phyloP scores from a whole-genome alignment of 2,888 invertebrate genomes.

The Sipha maydis region DNA sequence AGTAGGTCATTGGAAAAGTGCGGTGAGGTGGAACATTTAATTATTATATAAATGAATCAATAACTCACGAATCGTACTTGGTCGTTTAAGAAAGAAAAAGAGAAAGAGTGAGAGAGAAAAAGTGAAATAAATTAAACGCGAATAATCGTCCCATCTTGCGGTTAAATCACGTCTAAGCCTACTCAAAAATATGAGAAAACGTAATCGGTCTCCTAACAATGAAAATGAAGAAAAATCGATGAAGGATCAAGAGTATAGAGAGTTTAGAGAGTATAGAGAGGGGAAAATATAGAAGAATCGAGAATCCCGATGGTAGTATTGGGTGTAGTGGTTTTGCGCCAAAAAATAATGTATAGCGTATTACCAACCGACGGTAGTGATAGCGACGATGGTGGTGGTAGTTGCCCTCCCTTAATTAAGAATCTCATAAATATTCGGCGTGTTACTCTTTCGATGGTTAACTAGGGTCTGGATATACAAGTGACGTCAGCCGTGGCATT shows the following conservation, averaged over 20 bases:
- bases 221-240: not conserved
- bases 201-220: not conserved
- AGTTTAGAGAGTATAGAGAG: not conserved
- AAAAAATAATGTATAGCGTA: not conserved
- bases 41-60: no score
- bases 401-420: not conserved
- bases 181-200: not conserved
- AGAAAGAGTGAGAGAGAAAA: no score
- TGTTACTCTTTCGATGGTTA: conserved; percentile 5
- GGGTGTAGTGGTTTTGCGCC: not conserved
- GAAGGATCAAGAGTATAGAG: not conserved
- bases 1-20: no score
- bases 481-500: conserved; percentile 31
- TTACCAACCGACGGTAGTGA: not conserved
- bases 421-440: conserved; percentile 15
- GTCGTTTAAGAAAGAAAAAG: not conserved
- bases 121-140: no score
- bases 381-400: not conserved
- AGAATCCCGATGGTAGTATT: not conserved
- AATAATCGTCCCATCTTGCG: not conserved
- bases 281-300: not conserved
- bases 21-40: no score
- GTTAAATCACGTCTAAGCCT: not conserved
- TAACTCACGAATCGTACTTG: no score
- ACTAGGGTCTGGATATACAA: not conserved